Evolutionary conservation across 2,888 invertebrate species (phyloP).

Genomic region (Hypselothyrea guttata): DNA sequence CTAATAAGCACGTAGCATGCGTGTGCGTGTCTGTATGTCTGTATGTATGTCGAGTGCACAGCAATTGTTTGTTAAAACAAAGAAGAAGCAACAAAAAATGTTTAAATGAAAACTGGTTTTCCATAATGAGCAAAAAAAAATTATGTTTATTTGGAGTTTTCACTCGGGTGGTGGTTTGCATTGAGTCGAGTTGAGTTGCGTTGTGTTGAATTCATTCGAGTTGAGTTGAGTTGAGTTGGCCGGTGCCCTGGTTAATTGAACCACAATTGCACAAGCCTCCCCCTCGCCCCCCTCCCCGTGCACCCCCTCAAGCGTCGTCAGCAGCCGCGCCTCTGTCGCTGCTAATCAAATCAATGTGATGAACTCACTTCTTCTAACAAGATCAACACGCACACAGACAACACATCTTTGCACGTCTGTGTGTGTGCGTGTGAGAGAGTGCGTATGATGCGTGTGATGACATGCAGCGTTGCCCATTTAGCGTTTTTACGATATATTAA

Average conservation of each 20-base stretch:
- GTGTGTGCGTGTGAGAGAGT: too few species aligned
- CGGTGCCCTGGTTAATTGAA: slow-evolving; percentile 42
- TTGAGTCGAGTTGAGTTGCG: slow-evolving; percentile 19
- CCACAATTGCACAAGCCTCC: slow-evolving; percentile 44
- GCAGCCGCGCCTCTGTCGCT: slow-evolving; percentile 37
- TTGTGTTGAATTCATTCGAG: too few species aligned
- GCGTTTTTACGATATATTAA: too few species aligned
- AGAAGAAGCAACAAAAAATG: slow-evolving; percentile 16
- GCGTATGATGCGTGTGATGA: too few species aligned
- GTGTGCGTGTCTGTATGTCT: slow-evolving; percentile 12
- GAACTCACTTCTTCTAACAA: slow-evolving; percentile 52
- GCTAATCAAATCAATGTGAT: slow-evolving; percentile 59
- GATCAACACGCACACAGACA: slow-evolving; percentile 32
- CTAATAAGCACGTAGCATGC: slow-evolving; percentile 44
- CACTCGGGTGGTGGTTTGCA: slow-evolving; percentile 56
- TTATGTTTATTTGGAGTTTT: slow-evolving; percentile 37
- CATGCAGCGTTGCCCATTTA: too few species aligned
- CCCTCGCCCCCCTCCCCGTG: background rate
- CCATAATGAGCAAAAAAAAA: slow-evolving; percentile 28
- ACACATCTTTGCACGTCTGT: slow-evolving; percentile 4
- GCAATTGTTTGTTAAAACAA: slow-evolving; percentile 27
- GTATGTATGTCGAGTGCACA: slow-evolving; percentile 30
- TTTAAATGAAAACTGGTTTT: slow-evolving; percentile 46
- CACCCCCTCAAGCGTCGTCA: background rate
- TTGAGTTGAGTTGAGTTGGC: background rate